Evolutionary conservation across 2,888 invertebrate genomes (phyloP).

Genomic region (Hoplodrina ambigua): DNA sequence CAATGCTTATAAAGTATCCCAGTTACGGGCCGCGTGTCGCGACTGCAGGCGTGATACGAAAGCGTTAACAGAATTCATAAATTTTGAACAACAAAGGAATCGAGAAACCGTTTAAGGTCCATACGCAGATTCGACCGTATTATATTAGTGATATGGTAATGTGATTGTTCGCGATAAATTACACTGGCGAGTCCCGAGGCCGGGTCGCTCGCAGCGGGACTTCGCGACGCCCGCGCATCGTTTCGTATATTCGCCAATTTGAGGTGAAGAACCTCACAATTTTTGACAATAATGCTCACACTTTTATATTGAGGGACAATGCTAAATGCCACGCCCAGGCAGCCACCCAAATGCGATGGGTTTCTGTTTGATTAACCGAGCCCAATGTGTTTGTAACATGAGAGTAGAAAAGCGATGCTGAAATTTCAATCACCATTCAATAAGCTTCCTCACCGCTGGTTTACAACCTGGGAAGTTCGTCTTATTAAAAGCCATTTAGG

Average conservation of each 20-base stretch:
- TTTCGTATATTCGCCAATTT: conserved; percentile 68
- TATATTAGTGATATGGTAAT: conserved; percentile 90
- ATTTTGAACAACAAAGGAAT: conserved; percentile 88
- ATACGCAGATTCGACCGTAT: conserved; percentile 85
- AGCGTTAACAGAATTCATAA: conserved; percentile 85
- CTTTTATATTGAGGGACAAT: conserved; percentile 69
- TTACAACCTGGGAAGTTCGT: too few relatives aligned
- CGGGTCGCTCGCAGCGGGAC: conserved; percentile 83
- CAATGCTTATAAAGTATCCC: conserved; percentile 81
- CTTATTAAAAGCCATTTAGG: too few relatives aligned
- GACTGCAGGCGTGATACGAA: conserved; percentile 81
- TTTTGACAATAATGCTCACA: conserved; percentile 80
- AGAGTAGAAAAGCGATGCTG: background rate
- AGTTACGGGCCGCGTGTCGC: conserved; percentile 71
- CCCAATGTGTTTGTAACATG: conserved; percentile 1
- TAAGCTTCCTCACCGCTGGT: background rate
- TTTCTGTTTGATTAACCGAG: conserved; percentile 20
- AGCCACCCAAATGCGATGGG: conserved; percentile 59
- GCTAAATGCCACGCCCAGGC: conserved; percentile 59
- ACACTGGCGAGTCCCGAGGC: conserved; percentile 78
- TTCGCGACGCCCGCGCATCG: conserved; percentile 80
- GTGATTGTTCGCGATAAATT: conserved; percentile 89
- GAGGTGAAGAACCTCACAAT: conserved; percentile 84
- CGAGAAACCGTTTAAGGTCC: conserved; percentile 88
- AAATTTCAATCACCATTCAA: background rate